Evolutionary conservation across 2,113 vertebrate species (phyloP).

Genomic region (Boulengeromyrus knoepffleri): DNA sequence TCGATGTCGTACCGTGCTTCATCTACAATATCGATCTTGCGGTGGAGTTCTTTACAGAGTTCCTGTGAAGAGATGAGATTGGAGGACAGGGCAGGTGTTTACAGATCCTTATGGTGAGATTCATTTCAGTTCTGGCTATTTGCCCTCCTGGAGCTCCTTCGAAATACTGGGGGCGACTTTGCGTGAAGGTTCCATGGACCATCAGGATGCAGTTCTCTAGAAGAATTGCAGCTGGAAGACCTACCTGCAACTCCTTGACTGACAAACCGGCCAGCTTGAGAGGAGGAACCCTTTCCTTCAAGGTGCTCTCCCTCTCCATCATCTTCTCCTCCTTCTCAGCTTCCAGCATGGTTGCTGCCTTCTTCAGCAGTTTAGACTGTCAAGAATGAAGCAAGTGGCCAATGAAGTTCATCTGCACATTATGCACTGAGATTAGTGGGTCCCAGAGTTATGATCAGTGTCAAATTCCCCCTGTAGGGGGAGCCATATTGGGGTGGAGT

Average conservation of each 20-base stretch:
- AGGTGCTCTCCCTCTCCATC: conserved; percentile 48
- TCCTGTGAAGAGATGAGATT: conserved; percentile 20
- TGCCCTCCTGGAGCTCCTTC: neutral
- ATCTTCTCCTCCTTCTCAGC: conserved; percentile 49
- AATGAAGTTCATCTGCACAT: neutral
- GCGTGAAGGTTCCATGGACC: neutral
- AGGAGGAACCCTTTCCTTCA: conserved; percentile 52
- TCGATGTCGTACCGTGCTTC: conserved; percentile 42
- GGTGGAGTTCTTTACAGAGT: conserved; percentile 34
- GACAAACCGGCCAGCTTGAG: conserved; percentile 55
- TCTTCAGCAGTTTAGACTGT: conserved; percentile 65
- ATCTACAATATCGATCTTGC: conserved; percentile 34
- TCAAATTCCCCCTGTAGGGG: neutral
- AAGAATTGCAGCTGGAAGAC: neutral
- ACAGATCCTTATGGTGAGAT: neutral
- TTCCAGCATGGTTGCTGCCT: conserved; percentile 53
- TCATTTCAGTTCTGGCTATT: neutral
- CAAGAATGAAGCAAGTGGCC: neutral
- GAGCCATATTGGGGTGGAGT: neutral
- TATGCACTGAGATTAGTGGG: neutral
- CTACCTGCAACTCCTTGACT: conserved; percentile 61
- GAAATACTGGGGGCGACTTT: neutral
- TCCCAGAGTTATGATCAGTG: neutral
- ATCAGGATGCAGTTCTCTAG: neutral
- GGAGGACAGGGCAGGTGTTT: neutral